Percentiles rank a stretch among this genome's conserved stretches.
Conservation (phyloP, 2,113 vertebrate genomes). For the Pachyramphus minor region DNA sequence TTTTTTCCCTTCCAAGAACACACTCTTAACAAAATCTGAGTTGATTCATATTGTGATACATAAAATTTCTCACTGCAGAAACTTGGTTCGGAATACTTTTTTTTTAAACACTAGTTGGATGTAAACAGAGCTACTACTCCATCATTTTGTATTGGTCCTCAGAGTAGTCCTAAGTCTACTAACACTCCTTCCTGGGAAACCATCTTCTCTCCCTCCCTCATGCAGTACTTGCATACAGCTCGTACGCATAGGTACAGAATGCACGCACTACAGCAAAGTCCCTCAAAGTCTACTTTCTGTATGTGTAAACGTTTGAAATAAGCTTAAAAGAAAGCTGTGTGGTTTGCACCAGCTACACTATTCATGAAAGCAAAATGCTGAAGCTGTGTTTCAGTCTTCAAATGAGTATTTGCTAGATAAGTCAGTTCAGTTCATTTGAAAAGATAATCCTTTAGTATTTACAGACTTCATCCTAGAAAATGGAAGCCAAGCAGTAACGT, state of each 20-base stretch:
- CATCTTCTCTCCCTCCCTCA: background rate
- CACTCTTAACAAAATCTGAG: background rate
- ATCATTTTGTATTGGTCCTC: background rate
- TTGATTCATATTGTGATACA: background rate
- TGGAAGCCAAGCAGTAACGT: background rate
- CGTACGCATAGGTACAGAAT: background rate
- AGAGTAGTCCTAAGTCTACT: background rate
- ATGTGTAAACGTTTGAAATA: background rate
- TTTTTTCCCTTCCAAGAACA: background rate
- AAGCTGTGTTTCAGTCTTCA: background rate
- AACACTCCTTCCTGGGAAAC: background rate
- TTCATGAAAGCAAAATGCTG: background rate
- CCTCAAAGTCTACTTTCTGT: background rate
- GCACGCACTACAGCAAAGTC: background rate
- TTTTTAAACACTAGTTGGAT: background rate
- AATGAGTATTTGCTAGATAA: background rate
- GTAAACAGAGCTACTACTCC: background rate
- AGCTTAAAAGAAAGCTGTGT: background rate
- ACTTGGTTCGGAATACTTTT: background rate
- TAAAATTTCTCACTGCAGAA: background rate
- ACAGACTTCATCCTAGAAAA: background rate
- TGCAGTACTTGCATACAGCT: background rate
- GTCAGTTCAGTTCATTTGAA: background rate
- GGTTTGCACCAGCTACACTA: background rate
- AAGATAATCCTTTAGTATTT: background rate